Evolutionary conservation across 2,888 invertebrate genomes (phyloP).

Genomic region (Agrotis exclamationis): DNA sequence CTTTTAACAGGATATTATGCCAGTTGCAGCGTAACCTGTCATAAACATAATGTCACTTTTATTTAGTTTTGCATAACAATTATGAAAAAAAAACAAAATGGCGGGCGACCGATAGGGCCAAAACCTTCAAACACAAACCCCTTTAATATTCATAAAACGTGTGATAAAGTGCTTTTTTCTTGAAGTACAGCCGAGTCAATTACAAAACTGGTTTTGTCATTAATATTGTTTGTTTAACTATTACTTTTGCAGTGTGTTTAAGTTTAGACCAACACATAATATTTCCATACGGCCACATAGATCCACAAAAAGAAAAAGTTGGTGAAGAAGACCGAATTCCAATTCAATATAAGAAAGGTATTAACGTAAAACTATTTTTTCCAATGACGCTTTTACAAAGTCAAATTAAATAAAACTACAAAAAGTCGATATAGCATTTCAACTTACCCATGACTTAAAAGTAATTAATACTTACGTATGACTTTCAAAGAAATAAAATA

Average conservation of each 20-base stretch:
- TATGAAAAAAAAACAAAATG: too few species aligned
- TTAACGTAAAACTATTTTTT: not conserved
- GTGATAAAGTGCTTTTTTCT: constrained; percentile 13
- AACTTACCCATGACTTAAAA: not conserved
- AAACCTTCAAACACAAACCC: too few species aligned
- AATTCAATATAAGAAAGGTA: not conserved
- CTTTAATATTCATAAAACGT: constrained; percentile 34
- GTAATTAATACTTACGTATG: not conserved
- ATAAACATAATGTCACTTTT: too few species aligned
- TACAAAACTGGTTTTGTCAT: constrained; percentile 24
- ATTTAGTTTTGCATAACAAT: too few species aligned
- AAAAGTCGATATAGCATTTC: not conserved
- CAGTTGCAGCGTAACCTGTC: too few species aligned
- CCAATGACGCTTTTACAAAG: not conserved
- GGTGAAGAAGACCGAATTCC: not conserved
- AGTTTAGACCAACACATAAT: not conserved
- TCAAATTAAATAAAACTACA: not conserved
- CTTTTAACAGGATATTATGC: too few species aligned
- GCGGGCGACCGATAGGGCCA: too few species aligned
- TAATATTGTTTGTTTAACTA: constrained; percentile 31
- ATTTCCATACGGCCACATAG: not conserved
- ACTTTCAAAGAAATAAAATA: constrained; percentile 1
- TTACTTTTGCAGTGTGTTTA: not conserved
- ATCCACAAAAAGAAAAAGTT: not conserved
- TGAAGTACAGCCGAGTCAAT: constrained; percentile 3